These are phyloP conservation scores for Lepidotrigona ventralis DNA, from an alignment of 1,140 invertebrate species.

Conservation along the genomic window DNA sequence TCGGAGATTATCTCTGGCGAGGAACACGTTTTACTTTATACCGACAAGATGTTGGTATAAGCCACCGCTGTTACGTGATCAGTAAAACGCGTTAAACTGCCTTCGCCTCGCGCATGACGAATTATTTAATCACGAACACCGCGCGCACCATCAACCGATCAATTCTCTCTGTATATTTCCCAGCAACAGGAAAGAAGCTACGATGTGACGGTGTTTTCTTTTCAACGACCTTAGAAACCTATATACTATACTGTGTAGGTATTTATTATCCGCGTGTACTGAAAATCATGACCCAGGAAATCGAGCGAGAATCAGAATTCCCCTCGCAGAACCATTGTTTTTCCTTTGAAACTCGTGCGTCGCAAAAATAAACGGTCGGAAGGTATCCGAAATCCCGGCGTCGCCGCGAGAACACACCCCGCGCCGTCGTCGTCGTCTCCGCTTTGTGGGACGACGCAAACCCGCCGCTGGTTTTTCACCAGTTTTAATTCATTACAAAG, in stretches of 20 bases:
- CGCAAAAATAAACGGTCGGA: constrained; percentile 34
- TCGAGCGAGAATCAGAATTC: background rate
- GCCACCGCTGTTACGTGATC: background rate
- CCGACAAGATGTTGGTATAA: background rate
- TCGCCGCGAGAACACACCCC: constrained; percentile 13
- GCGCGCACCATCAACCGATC: too few species aligned
- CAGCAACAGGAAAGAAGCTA: too few species aligned
- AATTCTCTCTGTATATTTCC: background rate
- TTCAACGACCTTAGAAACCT: background rate
- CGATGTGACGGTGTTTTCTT: too few species aligned
- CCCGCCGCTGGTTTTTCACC: constrained; percentile 49
- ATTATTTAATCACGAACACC: constrained; percentile 15
- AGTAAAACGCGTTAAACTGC: background rate
- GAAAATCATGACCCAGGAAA: constrained; percentile 7
- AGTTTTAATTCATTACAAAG: constrained; percentile 63
- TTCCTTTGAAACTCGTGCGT: background rate
- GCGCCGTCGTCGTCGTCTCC: constrained; percentile 8
- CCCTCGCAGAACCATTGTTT: background rate
- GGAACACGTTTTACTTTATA: background rate
- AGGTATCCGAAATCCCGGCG: constrained; percentile 37
- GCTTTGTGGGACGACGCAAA: constrained; percentile 46
- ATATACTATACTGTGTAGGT: background rate
- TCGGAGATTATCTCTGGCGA: constrained; percentile 23
- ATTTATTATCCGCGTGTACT: background rate
- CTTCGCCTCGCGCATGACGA: background rate